Evolutionary conservation across 2,113 vertebrate genomes (phyloP).

Genomic region (Crotophaga sulcirostris): DNA sequence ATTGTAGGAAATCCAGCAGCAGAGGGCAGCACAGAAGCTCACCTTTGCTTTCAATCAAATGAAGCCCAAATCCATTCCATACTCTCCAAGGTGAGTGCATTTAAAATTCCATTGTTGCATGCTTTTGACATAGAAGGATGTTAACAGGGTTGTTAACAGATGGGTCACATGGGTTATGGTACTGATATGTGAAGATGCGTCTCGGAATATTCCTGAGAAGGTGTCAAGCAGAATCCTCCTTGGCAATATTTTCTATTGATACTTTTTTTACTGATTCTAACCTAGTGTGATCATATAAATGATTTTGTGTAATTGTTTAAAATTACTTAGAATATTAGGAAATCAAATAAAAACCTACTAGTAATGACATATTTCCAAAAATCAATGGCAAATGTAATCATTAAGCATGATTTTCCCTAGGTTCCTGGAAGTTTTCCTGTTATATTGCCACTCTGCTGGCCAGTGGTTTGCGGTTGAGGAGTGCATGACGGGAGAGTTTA

Average conservation of each 20-base stretch:
- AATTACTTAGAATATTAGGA: not conserved
- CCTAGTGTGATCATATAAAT: not conserved
- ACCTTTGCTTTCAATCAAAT: conserved; percentile 98
- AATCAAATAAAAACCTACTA: not conserved
- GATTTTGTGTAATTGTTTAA: not conserved
- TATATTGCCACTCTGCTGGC: conserved; percentile 97
- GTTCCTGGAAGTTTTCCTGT: conserved; percentile 95
- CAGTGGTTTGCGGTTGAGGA: conserved; percentile 99
- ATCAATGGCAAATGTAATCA: not conserved
- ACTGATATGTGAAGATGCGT: not conserved
- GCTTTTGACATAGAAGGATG: not conserved
- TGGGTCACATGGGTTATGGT: not conserved
- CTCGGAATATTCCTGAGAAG: not conserved
- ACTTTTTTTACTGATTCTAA: not conserved
- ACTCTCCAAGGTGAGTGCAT: conserved; percentile 88
- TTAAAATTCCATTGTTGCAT: not conserved
- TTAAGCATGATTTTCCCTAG: conserved; percentile 66
- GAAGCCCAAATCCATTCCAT: conserved; percentile 96
- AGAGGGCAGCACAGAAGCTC: conserved; percentile 96
- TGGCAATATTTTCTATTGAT: not conserved
- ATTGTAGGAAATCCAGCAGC: conserved; percentile 96
- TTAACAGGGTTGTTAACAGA: not conserved
- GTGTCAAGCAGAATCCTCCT: not conserved
- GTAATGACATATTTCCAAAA: not conserved
- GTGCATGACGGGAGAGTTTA: conserved; percentile 97